Evolutionary conservation across 2,797 vertebrate species (phyloP), one percentile per base, ranked within the genome.

Genomic region (Xerus rutilus): DNA sequence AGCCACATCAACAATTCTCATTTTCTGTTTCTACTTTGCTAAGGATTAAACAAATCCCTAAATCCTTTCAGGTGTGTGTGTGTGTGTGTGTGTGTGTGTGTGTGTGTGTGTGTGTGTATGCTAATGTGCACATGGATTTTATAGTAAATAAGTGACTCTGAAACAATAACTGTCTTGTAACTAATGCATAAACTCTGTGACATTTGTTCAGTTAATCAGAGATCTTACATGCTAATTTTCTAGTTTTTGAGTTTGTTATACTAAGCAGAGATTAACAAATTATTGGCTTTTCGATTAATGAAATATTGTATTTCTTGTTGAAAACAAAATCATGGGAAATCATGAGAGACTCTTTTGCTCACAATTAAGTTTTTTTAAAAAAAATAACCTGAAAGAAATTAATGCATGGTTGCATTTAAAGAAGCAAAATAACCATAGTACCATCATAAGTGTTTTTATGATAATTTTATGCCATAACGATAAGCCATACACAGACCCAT

Each of bases 331-430:
- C 28, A 82, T 87, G 30, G 54, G 23, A 94, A 82, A 93, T 81
- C 35, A 67, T 45, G 30, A 25, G 18, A 92, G n/a, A 62, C 0
- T 47, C 92, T 82, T 43, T n/a, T 85, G 43, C 54, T 95, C 21
- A 73, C 10, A 89, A 62, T 62, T 62, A 62, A 62, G 23, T 2
- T 62, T 45, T 94, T 83, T 67, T 93, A 39, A 28, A 28, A 28
- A 59, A 90, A 92, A 70, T 94, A 95, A 87, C 45, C 30, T 93
- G 90, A 85, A 93, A 62, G 14, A 96, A 97, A 94, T 96, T 86
- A 85, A 70, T 89, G 13, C 89, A 74, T 96, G 59, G 52, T 74
- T 90, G 21, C 11, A 64, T n/a, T 84, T 93, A 93, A 83, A 73
- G 35, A 91, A 88, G 57, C 64, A 86, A 90, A 95, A 49, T 85